Percentiles rank a stretch among this genome's conserved stretches.
phyloP scores from a whole-genome alignment of 2,797 vertebrate species.

The Sebastes kiyomatsui region DNA sequence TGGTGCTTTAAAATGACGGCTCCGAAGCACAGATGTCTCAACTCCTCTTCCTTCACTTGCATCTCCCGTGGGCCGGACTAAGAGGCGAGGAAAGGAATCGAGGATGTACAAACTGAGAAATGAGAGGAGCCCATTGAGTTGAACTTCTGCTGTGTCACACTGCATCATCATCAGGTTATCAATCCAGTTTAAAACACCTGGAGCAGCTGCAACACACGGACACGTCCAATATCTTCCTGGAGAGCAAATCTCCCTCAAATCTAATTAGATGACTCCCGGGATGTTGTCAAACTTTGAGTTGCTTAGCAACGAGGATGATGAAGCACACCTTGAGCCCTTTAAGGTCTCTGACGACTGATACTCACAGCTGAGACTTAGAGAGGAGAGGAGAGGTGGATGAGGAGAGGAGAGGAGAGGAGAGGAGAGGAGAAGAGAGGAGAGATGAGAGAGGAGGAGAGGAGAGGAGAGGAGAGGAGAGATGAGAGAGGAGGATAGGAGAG shows the following conservation, averaged over 20 bases:
- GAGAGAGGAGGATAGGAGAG: not conserved
- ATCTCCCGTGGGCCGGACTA: not conserved
- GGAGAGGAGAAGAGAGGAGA: not conserved
- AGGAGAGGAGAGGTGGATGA: not conserved
- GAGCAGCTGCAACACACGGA: conserved; percentile 3
- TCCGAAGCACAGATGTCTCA: not conserved
- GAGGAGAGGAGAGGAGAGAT: not conserved
- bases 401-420: not conserved
- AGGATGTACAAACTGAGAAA: not conserved
- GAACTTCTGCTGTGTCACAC: not conserved
- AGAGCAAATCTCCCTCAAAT: not conserved
- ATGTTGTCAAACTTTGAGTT: conserved; percentile 33
- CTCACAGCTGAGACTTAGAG: not conserved
- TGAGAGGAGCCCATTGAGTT: not conserved
- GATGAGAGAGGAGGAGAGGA: not conserved
- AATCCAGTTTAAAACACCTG: not conserved
- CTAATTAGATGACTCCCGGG: conserved; percentile 24
- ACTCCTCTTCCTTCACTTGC: too few species aligned
- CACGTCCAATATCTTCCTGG: not conserved
- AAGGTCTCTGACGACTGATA: not conserved
- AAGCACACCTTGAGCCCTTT: conserved; percentile 14
- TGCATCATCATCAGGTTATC: not conserved
- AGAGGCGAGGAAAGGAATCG: not conserved
- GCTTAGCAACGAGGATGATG: conserved; percentile 36
- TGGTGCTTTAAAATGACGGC: not conserved